Evolutionary conservation across 1,140 invertebrate genomes (phyloP).

Genomic region (Sycophila sp.): DNA sequence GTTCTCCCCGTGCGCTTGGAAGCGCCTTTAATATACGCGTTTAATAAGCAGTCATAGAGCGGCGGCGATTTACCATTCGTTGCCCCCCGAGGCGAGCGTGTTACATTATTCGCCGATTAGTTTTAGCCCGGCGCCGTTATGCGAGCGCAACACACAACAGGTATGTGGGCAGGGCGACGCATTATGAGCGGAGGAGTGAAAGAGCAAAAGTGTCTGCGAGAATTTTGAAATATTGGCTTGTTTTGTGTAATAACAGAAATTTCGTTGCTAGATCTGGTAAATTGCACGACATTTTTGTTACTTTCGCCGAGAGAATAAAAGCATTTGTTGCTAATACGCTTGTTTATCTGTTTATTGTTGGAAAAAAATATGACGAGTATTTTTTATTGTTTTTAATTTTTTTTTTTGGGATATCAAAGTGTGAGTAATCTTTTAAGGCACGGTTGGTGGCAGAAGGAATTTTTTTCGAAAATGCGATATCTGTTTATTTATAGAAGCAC

Average conservation of each 20-base stretch:
- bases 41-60: no score
- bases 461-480: background rate
- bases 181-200: background rate
- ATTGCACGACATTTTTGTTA: background rate
- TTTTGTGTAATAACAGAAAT: slow-evolving; percentile 39
- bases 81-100: no score
- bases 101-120: slow-evolving; percentile 4
- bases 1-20: no score
- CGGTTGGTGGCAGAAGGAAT: background rate
- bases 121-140: slow-evolving; percentile 44
- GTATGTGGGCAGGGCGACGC: slow-evolving; percentile 45
- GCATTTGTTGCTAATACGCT: no score
- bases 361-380: no score
- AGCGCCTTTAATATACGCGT: background rate
- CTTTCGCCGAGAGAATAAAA: no score
- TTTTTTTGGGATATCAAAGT: background rate
- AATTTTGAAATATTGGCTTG: slow-evolving; percentile 33
- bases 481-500: background rate
- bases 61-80: background rate
- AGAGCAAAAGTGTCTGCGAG: background rate
- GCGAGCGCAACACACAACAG: slow-evolving; percentile 37
- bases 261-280: background rate
- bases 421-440: background rate
- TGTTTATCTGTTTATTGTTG: no score
- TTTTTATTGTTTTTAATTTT: no score